A percentile compares a stretch with the other conserved stretches of the same genome.
These are phyloP conservation scores for Petrolisthes manimaculis DNA, from an alignment of 2,888 invertebrate genomes.

Conservation along the genomic window DNA sequence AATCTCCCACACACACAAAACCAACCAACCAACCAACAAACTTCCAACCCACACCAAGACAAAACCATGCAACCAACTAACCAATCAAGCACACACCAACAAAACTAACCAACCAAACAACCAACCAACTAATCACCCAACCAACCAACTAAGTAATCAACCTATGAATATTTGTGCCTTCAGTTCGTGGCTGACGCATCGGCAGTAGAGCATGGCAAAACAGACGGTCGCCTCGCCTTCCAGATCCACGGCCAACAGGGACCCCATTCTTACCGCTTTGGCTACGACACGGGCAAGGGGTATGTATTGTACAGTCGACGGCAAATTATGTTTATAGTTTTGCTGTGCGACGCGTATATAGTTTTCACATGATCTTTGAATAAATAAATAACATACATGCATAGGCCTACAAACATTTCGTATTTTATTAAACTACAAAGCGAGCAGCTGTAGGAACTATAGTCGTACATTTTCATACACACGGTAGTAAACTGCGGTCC, in stretches of 20 bases:
- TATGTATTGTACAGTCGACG: constrained; percentile 71
- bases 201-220: constrained; percentile 35
- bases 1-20: not conserved
- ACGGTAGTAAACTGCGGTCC: too few species aligned
- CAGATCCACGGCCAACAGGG: constrained; percentile 86
- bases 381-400: too few species aligned
- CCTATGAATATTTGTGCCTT: not conserved
- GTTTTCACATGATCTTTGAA: too few species aligned
- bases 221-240: constrained; percentile 72
- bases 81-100: not conserved
- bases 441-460: too few species aligned
- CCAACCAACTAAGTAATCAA: not conserved
- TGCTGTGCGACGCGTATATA: not conserved
- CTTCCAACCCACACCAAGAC: not conserved
- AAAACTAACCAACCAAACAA: not conserved
- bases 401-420: too few species aligned
- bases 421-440: too few species aligned
- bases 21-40: too few species aligned
- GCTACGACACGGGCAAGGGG: constrained; percentile 88
- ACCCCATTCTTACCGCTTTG: constrained; percentile 85
- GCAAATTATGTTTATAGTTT: not conserved
- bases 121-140: not conserved
- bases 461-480: too few species aligned
- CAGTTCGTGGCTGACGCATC: constrained; percentile 57
- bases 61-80: not conserved